A percentile compares a stretch with the other conserved stretches of the same genome.
Conservation (phyloP, 2,888 invertebrate genomes). For the Acanthosepion lycidas region DNA sequence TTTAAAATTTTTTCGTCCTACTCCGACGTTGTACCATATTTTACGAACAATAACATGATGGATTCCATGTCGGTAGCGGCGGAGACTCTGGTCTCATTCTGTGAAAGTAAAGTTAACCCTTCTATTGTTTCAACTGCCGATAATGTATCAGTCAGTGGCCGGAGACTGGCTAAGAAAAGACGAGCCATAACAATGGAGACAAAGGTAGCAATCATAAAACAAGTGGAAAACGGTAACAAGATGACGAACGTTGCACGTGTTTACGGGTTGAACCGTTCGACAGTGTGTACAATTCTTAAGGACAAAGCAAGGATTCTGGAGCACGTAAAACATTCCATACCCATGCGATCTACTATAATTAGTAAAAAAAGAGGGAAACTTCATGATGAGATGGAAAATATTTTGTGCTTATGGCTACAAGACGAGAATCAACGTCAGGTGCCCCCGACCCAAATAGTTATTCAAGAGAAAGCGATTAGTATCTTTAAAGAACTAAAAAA, state of each 20-base stretch:
- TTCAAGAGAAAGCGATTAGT: neutral
- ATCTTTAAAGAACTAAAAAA: neutral
- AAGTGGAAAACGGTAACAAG: neutral
- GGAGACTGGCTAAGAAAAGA: neutral
- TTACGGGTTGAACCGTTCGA: neutral
- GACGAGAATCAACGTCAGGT: neutral
- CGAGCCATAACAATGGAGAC: neutral
- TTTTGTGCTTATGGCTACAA: neutral
- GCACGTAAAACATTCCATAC: neutral
- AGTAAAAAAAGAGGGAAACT: neutral
- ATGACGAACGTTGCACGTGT: neutral
- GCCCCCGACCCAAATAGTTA: neutral
- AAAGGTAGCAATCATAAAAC: neutral
- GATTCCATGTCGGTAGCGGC: neutral
- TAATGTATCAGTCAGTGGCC: neutral
- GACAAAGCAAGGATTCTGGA: neutral
- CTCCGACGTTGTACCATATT: neutral
- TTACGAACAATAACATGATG: neutral
- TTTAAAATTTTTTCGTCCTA: neutral
- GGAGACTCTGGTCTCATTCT: neutral
- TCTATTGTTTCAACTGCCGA: neutral
- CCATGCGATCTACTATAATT: neutral
- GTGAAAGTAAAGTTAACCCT: neutral
- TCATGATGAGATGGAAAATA: slow-evolving; percentile 4
- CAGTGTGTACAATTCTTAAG: neutral